Percentiles rank a stretch among this genome's conserved stretches.
Conservation (phyloP, 2,888 invertebrate species). For the Athrips mouffetella region DNA sequence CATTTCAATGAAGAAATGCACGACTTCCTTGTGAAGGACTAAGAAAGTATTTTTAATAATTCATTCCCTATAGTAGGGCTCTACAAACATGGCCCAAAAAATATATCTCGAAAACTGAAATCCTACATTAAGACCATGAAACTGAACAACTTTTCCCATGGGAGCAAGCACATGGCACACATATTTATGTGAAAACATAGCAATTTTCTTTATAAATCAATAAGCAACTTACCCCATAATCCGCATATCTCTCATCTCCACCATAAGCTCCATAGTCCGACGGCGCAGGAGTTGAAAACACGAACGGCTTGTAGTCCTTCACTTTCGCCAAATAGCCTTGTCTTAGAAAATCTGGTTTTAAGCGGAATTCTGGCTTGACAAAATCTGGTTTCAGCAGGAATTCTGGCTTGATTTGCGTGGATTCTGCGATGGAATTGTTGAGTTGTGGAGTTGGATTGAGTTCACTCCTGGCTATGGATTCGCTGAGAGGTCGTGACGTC, state of each 20-base stretch:
- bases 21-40: no score
- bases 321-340: constrained; percentile 32
- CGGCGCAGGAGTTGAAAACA: constrained; percentile 29
- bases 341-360: background rate
- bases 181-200: no score
- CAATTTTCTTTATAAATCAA: no score
- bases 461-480: constrained; percentile 61
- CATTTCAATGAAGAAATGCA: no score
- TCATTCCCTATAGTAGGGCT: no score
- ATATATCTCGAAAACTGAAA: no score
- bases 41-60: no score
- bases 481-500: constrained; percentile 59
- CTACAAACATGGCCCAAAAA: no score
- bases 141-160: no score
- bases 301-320: constrained; percentile 38
- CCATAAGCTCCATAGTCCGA: constrained; percentile 32
- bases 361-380: background rate
- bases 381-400: constrained; percentile 21
- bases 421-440: constrained; percentile 42
- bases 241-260: constrained; percentile 34
- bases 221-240: constrained; percentile 49
- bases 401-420: constrained; percentile 28
- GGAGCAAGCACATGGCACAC: no score
- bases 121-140: no score
- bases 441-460: constrained; percentile 34